Evolutionary conservation across 2,797 vertebrate species (phyloP).

Genomic region (Pangasius mekongensis): DNA sequence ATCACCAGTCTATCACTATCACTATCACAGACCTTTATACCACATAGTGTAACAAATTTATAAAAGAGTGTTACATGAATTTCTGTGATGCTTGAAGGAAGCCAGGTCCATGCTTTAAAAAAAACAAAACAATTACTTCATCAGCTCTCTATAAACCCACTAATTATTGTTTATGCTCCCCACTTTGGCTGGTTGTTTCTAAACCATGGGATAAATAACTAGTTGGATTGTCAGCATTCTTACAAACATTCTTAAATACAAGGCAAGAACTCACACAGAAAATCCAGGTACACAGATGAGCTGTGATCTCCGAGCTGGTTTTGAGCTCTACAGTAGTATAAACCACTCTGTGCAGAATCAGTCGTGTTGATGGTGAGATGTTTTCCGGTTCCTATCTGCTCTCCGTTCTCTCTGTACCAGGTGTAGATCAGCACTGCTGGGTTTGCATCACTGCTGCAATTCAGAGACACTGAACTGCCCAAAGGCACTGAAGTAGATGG

Average conservation of each 20-base stretch:
- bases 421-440: conserved; percentile 34
- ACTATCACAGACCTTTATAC: too few species aligned
- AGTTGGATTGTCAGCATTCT: background rate
- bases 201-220: too few species aligned
- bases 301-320: conserved; percentile 20
- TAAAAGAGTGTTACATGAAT: too few species aligned
- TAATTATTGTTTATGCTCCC: too few species aligned
- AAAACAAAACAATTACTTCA: too few species aligned
- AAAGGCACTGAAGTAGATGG: conserved; percentile 19
- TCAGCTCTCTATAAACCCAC: too few species aligned
- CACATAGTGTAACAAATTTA: too few species aligned
- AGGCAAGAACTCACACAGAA: conserved; percentile 26
- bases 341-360: background rate
- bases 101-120: too few species aligned
- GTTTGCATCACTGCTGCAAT: conserved; percentile 43
- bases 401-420: conserved; percentile 37
- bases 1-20: too few species aligned
- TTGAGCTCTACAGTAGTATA: conserved; percentile 31
- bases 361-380: conserved; percentile 14
- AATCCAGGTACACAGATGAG: conserved; percentile 1
- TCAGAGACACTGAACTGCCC: conserved; percentile 34
- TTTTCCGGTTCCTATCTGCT: conserved; percentile 7
- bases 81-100: too few species aligned
- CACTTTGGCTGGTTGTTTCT: too few species aligned
- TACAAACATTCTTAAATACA: background rate